Evolutionary conservation across 2,888 invertebrate species (phyloP), one percentile per base, ranked within the genome.

Genomic region (Drosophila atroscutellata): DNA sequence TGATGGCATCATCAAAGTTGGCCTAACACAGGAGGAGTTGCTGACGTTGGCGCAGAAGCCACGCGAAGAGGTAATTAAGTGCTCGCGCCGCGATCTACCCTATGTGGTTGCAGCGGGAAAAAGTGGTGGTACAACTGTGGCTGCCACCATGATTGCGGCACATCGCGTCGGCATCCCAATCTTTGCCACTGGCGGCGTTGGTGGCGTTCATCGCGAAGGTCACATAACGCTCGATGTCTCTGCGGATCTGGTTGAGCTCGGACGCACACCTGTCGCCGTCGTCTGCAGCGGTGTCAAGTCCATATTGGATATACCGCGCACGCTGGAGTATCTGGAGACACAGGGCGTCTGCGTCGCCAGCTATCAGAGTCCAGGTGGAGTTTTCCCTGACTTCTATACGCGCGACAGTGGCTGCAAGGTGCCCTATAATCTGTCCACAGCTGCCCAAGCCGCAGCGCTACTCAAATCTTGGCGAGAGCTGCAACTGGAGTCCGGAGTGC

Each of bases 281-380:
- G 96, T 99, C 3, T 99, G 98, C 82, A 97, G 99, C 89, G 99
- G 99, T 1, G 96, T 99, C 63, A 99, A 99, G 93, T 99, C 99
- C 26, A 99, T 99, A 85, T 94, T 99, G 67, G 99, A 99, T 92
- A 98, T 99, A 83, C 96, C 96, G 5, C 96, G 96, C 91, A 99
- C 99, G 0, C 94, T 99, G 54, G 99, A 99, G 92, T 99, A 96
- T 92, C 94, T 99, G 94, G 99, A 99, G 94, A 99, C 99, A 0
- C 96, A 98, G 92, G 99, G 99, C 0, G 98, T 99, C 1, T 97
- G 97, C 84, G 98, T 99, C 0, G 95, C 96, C 39, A 95, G 96
- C 0, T 96, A 95, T 79, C 96, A 97, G 0, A 93, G 94, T n/a
- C 92, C 94, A 0, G 92, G 93, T 0, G 93, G 93, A 32, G 94